Evolutionary conservation across 2,113 vertebrate genomes (phyloP), one percentile per base, ranked within the genome.

Genomic region (Neotragus pygmaeus): DNA sequence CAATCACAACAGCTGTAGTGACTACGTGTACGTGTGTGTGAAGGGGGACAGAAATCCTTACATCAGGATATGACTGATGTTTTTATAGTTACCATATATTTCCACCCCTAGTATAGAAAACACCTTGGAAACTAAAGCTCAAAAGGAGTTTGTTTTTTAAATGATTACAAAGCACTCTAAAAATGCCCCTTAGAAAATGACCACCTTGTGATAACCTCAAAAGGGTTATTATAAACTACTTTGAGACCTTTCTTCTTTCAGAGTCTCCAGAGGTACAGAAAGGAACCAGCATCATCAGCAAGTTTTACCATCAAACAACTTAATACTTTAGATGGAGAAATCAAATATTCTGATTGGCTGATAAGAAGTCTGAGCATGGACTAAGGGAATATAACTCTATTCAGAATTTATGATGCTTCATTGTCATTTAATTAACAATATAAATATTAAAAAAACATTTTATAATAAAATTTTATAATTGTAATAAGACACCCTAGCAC

Each of bases 401-500:
- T 98, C 97, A 96, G 97, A 98, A 99, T 98, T 98, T 98, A 99
- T 98, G 97, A 98, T 97, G 78, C 97, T 92, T 98, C 98, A 98
- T 98, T 83, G 66, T 98, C 97, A 98, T 95, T 99, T 98, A 99
- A 99, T 99, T 99, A 99, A 98, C 97, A 99, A 98, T 98, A 98
- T 98, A 99, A 99, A 99, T 99, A 99, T 98, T 97, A 98, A 98
- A 98, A 98, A 98, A 99, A 98, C 87, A 98, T 98, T 98, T 98
- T 98, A 98, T 96, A 98, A 98, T 98, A 99, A 98, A 99, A 98
- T 98, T 98, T 99, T 99, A 98, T 98, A 99, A 98, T 98, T 98
- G 95, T 98, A 98, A 98, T 98, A 98, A 98, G 98, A 98, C 89
- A 98, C 51, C 97, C 87, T 83, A 97, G 87, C 84, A 62, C 87